Percentiles rank a stretch among this genome's conserved stretches.
Evolutionary conservation across 2,797 vertebrate genomes (phyloP).

Genomic region (Sardinella longiceps): DNA sequence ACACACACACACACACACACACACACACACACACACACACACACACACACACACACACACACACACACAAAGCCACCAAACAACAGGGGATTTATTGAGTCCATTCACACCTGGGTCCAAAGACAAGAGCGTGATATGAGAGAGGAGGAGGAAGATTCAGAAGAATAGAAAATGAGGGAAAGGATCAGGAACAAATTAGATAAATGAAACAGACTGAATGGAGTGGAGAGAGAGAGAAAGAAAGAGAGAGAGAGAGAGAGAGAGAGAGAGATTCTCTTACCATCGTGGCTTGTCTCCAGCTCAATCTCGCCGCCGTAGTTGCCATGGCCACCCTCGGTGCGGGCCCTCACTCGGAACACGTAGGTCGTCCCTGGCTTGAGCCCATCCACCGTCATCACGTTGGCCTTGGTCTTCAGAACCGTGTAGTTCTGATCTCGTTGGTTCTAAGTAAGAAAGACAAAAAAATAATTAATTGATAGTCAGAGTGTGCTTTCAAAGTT

Average conservation of each 20-base stretch:
- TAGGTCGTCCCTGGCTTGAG: constrained; percentile 83
- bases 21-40: background rate
- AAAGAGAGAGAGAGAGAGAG: background rate
- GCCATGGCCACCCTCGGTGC: constrained; percentile 79
- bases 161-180: background rate
- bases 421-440: constrained; percentile 86
- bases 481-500: too few relatives aligned
- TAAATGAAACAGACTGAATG: background rate
- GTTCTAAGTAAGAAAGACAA: constrained; percentile 65
- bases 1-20: background rate
- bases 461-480: background rate
- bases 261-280: constrained; percentile 51
- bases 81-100: too few relatives aligned
- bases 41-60: background rate
- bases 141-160: background rate
- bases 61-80: background rate
- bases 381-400: constrained; percentile 85
- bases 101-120: background rate
- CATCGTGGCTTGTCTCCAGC: constrained; percentile 83
- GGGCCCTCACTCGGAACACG: constrained; percentile 81
- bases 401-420: constrained; percentile 83
- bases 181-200: background rate
- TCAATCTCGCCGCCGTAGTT: constrained; percentile 84
- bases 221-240: background rate
- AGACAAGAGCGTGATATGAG: background rate